phyloP scores from a whole-genome alignment of 2,888 invertebrate genomes.

The Heliconius erato region DNA sequence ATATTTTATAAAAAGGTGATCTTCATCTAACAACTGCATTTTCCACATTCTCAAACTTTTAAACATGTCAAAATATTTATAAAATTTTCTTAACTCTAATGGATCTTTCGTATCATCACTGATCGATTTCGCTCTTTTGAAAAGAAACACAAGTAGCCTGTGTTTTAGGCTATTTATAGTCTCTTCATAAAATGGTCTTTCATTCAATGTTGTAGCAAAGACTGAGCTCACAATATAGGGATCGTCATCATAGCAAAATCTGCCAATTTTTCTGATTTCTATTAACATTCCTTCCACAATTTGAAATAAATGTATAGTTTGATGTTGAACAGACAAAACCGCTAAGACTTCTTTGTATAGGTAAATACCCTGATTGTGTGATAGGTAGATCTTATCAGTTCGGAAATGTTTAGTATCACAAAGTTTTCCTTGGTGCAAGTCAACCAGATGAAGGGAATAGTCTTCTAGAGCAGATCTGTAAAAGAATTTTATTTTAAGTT shows the following conservation, averaged over 20 bases:
- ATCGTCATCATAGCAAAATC: slow-evolving; percentile 95
- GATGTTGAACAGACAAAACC: slow-evolving; percentile 97
- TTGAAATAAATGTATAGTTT: slow-evolving; percentile 97
- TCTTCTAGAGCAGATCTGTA: slow-evolving; percentile 93
- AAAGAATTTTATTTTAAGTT: slow-evolving; percentile 46
- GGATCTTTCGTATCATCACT: slow-evolving; percentile 87
- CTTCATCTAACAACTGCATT: slow-evolving; percentile 96
- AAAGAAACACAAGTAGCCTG: slow-evolving; percentile 92
- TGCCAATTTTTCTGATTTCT: slow-evolving; percentile 92
- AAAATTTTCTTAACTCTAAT: slow-evolving; percentile 92
- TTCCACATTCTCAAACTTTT: slow-evolving; percentile 96
- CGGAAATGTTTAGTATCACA: slow-evolving; percentile 93
- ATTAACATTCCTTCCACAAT: slow-evolving; percentile 94
- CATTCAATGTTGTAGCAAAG: slow-evolving; percentile 84
- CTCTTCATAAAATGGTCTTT: slow-evolving; percentile 91
- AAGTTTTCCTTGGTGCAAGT: slow-evolving; percentile 91
- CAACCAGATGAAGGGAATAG: slow-evolving; percentile 95
- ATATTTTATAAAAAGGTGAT: slow-evolving; percentile 96
- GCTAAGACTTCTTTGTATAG: slow-evolving; percentile 96
- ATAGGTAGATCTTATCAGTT: slow-evolving; percentile 96
- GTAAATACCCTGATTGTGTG: slow-evolving; percentile 98
- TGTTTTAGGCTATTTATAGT: slow-evolving; percentile 95
- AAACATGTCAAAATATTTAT: slow-evolving; percentile 95
- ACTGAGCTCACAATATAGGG: slow-evolving; percentile 89
- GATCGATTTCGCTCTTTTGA: slow-evolving; percentile 89